These are phyloP conservation scores for Drosophila parthenogenetica DNA, from an alignment of 2,888 invertebrate genomes.

Conservation along the genomic window DNA sequence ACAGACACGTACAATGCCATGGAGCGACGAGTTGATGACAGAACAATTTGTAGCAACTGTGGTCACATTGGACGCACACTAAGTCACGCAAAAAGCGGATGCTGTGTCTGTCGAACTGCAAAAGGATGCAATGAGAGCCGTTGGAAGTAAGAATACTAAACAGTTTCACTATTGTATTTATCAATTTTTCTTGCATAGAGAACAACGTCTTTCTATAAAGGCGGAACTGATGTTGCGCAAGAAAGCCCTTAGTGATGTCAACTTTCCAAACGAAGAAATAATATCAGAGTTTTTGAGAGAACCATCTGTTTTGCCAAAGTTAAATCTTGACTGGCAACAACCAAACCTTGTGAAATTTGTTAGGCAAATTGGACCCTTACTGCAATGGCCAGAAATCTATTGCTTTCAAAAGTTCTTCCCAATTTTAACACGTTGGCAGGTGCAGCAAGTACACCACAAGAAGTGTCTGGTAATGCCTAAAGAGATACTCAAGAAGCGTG, in stretches of 20 bases:
- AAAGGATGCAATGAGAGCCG: conserved; percentile 88
- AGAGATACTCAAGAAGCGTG: conserved; percentile 87
- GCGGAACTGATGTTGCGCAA: conserved; percentile 89
- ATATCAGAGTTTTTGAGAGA: conserved; percentile 90
- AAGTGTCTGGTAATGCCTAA: conserved; percentile 85
- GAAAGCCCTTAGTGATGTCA: conserved; percentile 88
- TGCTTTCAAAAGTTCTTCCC: conserved; percentile 92
- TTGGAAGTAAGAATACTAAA: conserved; percentile 86
- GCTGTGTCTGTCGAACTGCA: conserved; percentile 87
- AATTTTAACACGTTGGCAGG: conserved; percentile 91
- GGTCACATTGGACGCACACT: conserved; percentile 89
- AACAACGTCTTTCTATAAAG: conserved; percentile 88
- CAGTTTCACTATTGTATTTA: background rate
- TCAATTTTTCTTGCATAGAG: conserved; percentile 80
- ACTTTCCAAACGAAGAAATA: conserved; percentile 90
- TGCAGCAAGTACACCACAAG: conserved; percentile 59
- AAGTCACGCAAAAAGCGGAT: conserved; percentile 88
- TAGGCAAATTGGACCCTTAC: conserved; percentile 88
- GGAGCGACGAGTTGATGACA: conserved; percentile 86
- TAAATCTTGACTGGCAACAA: conserved; percentile 87
- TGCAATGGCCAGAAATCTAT: conserved; percentile 92
- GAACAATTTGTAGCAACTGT: conserved; percentile 89
- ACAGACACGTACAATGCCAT: conserved; percentile 86
- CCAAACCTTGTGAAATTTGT: conserved; percentile 90
- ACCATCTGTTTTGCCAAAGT: conserved; percentile 86